Percentiles rank a stretch among this genome's conserved stretches.
phyloP scores from a whole-genome alignment of 2,888 invertebrate species.

The Pemphredon lugubris region DNA sequence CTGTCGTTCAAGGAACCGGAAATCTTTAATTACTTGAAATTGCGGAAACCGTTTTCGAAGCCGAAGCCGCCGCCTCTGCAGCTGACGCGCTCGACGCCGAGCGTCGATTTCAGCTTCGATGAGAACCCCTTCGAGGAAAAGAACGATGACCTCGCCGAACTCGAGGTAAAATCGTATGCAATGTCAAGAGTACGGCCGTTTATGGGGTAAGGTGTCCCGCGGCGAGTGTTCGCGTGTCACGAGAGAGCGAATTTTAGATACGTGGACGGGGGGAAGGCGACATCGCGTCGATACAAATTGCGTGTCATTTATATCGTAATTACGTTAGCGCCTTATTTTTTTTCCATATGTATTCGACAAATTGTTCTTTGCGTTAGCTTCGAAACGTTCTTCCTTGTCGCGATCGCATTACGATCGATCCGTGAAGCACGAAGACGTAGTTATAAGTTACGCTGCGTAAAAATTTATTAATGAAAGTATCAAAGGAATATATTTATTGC shows the following conservation, averaged over 20 bases:
- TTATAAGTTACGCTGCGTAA: too few relatives aligned
- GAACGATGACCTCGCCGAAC: constrained; percentile 76
- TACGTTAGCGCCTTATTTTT: too few relatives aligned
- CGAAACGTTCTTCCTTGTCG: too few relatives aligned
- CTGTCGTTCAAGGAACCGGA: constrained; percentile 94
- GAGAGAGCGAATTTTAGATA: constrained; percentile 3
- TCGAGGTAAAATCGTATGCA: constrained; percentile 73
- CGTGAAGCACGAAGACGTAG: too few relatives aligned
- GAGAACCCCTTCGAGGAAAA: constrained; percentile 75
- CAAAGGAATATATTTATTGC: too few relatives aligned
- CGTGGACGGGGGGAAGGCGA: neutral
- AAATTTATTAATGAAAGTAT: too few relatives aligned
- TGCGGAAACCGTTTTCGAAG: constrained; percentile 50
- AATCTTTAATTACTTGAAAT: constrained; percentile 82
- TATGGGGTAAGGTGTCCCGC: constrained; percentile 34
- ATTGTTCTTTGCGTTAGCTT: too few relatives aligned
- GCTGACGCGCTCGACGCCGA: constrained; percentile 40
- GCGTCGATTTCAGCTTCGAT: constrained; percentile 60
- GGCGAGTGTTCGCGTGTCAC: neutral
- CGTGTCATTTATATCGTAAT: too few relatives aligned
- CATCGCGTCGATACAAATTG: too few relatives aligned
- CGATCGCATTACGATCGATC: too few relatives aligned
- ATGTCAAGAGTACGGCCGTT: constrained; percentile 28
- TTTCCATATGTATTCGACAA: too few relatives aligned
- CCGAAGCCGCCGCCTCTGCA: constrained; percentile 58